Evolutionary conservation across 2,888 invertebrate genomes (phyloP).

Genomic region (Byasa hedistus): DNA sequence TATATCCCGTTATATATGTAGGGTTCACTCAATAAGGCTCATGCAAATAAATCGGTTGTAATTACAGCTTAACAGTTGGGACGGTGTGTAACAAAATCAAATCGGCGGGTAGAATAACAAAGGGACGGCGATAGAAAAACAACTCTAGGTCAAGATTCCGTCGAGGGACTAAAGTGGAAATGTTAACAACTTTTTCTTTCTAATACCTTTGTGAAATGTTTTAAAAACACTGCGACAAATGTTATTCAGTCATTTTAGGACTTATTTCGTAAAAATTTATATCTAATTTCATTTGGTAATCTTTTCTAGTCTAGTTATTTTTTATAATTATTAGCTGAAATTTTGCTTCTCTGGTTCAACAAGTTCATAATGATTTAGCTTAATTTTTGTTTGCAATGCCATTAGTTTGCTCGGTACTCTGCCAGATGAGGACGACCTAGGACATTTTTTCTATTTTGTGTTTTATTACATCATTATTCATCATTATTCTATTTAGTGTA

Average conservation of each 20-base stretch:
- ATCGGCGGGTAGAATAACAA: slow-evolving; percentile 56
- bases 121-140: slow-evolving; percentile 54
- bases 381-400: no score
- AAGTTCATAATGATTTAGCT: no score
- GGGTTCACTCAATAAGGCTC: slow-evolving; percentile 13
- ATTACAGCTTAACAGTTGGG: slow-evolving; percentile 52
- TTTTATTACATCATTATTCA: no score
- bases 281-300: not conserved
- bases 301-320: no score
- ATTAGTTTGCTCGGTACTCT: no score
- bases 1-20: not conserved
- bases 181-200: slow-evolving; percentile 14
- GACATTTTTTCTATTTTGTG: no score
- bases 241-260: not conserved
- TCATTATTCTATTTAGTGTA: no score
- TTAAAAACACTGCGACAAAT: not conserved
- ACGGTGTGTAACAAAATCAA: slow-evolving; percentile 55
- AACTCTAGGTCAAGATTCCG: slow-evolving; percentile 34
- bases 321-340: no score
- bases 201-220: slow-evolving; percentile 7
- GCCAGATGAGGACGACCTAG: no score
- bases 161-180: slow-evolving; percentile 19
- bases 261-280: not conserved
- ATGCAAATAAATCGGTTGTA: slow-evolving; percentile 51
- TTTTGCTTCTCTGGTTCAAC: no score